Evolutionary conservation across 2,113 vertebrate species (phyloP).

Genomic region (Neofelis nebulosa): DNA sequence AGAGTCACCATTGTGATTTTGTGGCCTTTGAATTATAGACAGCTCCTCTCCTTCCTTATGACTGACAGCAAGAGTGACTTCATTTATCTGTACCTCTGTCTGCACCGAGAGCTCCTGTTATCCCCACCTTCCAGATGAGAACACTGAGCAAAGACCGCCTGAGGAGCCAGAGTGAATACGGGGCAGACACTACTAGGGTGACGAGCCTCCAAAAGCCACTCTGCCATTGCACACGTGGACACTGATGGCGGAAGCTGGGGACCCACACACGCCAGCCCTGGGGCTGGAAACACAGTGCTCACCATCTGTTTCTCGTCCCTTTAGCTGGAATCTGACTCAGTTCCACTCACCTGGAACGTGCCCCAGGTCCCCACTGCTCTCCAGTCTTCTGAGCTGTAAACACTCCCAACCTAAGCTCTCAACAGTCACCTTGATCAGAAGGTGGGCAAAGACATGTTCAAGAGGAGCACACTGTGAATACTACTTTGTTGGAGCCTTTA

Average conservation of each 20-base stretch:
- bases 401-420: neutral
- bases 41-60: neutral
- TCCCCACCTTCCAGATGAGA: neutral
- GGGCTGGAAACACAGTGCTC: neutral
- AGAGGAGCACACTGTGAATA: neutral
- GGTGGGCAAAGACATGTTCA: neutral
- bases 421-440: neutral
- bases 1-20: fast-evolving
- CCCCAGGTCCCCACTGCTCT: no score
- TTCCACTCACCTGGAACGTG: neutral
- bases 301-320: neutral
- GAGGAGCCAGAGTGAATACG: neutral
- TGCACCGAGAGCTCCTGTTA: neutral
- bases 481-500: no score
- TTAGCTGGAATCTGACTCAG: neutral
- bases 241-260: neutral
- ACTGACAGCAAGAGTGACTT: neutral
- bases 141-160: neutral
- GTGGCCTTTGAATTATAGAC: neutral
- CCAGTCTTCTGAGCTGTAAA: neutral
- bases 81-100: fast-evolving
- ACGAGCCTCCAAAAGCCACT: neutral
- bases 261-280: fast-evolving
- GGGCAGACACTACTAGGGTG: neutral
- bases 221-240: neutral